Base-by-base conservation (phyloP, 2,888 invertebrate genomes). In the Eristalis pertinax region DNA sequence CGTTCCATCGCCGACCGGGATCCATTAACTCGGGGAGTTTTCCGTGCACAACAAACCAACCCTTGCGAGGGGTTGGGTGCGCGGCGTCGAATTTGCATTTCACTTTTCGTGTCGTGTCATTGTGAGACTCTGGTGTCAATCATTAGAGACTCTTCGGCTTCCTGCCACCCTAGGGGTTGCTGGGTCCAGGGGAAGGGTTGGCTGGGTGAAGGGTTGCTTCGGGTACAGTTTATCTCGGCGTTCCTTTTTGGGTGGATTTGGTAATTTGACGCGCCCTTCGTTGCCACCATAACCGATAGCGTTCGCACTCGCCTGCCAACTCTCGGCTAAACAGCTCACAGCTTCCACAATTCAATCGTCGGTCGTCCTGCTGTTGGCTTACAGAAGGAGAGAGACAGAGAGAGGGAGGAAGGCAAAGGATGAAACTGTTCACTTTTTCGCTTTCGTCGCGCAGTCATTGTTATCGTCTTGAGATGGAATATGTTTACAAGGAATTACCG, bases 401-500 rank as follows among this genome's bases (percentile, higher is more conserved):
- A 56, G 56, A 19, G 19, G 0, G 50, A 15, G 19, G 32, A 5
- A 32, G 5, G 4, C 32, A 32, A 32, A 32, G 32, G 32, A 32
- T 32, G 10, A 32, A 10, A 62, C 64, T 83, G 86, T 83, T 83
- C 86, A 87, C 86, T 87, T 83, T 77, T 76, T 74, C 58, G 82
- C 24, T 58, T 72, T 50, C 19, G 19, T 50, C 50, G 19, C 32
- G 43, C 50, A 50, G 50, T 50, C 50, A 50, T 83, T 83, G 83
- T 79, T 87, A 74, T 76, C 87, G 86, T 73, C 87, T 83, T 79
- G 79, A 85, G 79, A 75, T 65, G 79, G 80, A 80, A 78, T 74
- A 82, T 87, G 87, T 84, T 87, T 84, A 87, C 87, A 87, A 84
- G 84, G 86, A 78, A 79, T 83, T 83, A 83, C 72, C 78, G 64